Evolutionary conservation across 2,888 invertebrate species (phyloP).

Genomic region (Thalpophila matura): DNA sequence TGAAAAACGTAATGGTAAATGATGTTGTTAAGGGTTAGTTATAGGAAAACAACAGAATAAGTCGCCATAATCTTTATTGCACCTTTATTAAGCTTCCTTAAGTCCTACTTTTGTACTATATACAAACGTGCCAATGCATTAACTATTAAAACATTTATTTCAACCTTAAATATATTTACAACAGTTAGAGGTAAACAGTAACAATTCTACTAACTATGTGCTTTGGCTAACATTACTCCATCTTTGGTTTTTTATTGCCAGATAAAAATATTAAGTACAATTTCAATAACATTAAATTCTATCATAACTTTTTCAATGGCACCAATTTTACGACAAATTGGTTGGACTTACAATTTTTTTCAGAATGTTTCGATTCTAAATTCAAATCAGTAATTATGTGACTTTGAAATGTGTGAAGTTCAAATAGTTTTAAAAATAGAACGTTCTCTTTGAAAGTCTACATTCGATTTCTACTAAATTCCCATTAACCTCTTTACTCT

Average conservation of each 20-base stretch:
- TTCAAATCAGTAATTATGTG: conserved; percentile 17
- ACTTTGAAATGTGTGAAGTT: conserved; percentile 3
- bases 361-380: conserved; percentile 11
- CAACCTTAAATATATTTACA: conserved; percentile 83
- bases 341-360: too few relatives aligned
- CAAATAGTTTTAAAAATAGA: conserved; percentile 38
- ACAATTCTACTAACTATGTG: conserved; percentile 80
- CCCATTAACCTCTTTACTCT: conserved; percentile 31
- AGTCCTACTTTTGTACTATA: conserved; percentile 82
- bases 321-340: background rate
- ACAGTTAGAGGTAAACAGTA: conserved; percentile 73
- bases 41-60: conserved; percentile 29
- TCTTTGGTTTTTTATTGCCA: conserved; percentile 74
- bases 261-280: conserved; percentile 45
- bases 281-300: conserved; percentile 16
- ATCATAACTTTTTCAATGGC: background rate
- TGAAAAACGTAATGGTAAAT: too few relatives aligned
- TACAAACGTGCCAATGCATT: conserved; percentile 83
- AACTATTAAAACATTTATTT: conserved; percentile 77
- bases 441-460: conserved; percentile 44
- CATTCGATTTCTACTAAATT: conserved; percentile 44
- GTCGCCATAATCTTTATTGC: conserved; percentile 74
- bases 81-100: conserved; percentile 80
- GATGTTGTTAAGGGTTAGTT: background rate
- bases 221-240: conserved; percentile 62